Evolutionary conservation across 2,888 invertebrate species (phyloP), one percentile per base, ranked within the genome.

Genomic region (Lithosia quadra): DNA sequence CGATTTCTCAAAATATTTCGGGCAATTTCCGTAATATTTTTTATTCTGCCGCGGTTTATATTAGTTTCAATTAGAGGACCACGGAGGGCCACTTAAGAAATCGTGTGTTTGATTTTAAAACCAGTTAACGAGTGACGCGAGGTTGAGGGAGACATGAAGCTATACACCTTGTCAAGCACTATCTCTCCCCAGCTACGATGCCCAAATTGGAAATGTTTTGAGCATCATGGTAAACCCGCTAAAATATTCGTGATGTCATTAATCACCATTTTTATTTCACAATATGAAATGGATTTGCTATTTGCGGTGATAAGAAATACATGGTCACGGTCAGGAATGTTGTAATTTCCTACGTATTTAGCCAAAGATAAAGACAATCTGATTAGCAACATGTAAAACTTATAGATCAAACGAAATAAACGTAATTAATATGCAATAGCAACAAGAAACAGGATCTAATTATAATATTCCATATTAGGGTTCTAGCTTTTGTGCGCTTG

Each of bases 291-390:
- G 59, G n/a, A 22, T 34, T 60, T 36, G 22, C 22, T 22, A 34
- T 36, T 34, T n/a, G 49, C 9, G 49, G 8, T 15, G 34, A 60
- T 36, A 60, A 59, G 34, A 5, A n/a, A 11, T 22, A 22, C 59
- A 36, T 36, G 59, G 59, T 36, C 59, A 36, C 59, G 36, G 59
- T 36, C 59, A 60, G 59, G 21, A 60, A 60, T 22, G 36, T 36
- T 36, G 36, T 36, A 22, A 8, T 36, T 60, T 9, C 22, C 22
- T 36, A 21, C 36, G 22, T 59, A 60, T 36, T 36, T 22, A 36
- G 36, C 22, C 9, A 7, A 2, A 11, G 36, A 60, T 60, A 60
- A 60, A 60, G 10, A 36, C 22, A 21, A 21, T 21, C 59, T 59
- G 36, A 59, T 59, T 36, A 59, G 34, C 7, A 36, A 21, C 34